Conservation (phyloP, 1,140 invertebrate genomes). For the Bombyx mandarina region DNA sequence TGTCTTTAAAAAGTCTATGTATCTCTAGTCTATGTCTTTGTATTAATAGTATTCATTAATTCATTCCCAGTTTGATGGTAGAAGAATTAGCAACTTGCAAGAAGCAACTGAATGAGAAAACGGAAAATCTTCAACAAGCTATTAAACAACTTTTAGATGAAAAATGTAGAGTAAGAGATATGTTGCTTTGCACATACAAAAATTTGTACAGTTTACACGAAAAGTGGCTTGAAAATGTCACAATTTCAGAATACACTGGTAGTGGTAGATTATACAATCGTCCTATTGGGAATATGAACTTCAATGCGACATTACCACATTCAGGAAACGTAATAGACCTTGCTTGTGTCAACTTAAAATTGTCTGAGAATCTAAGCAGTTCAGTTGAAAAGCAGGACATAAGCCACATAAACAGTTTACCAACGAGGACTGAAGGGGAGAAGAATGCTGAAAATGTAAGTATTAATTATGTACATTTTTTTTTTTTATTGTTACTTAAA, state of each 20-base stretch:
- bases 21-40: no score
- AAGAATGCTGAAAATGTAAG: conserved; percentile 56
- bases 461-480: conserved; percentile 3
- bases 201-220: conserved; percentile 71
- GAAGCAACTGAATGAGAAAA: conserved; percentile 81
- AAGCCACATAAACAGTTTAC: conserved; percentile 46
- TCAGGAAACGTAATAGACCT: conserved; percentile 64
- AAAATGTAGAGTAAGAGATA: conserved; percentile 78
- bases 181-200: conserved; percentile 79
- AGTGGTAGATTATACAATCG: conserved; percentile 43
- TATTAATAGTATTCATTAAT: neutral
- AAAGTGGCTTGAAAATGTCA: conserved; percentile 61
- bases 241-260: conserved; percentile 51
- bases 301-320: conserved; percentile 56
- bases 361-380: conserved; percentile 64
- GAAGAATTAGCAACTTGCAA: conserved; percentile 91
- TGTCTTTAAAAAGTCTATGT: no score
- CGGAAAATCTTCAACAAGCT: conserved; percentile 81
- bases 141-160: conserved; percentile 84
- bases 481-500: neutral
- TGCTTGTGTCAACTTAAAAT: conserved; percentile 58
- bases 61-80: conserved; percentile 81
- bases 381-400: conserved; percentile 56
- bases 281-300: conserved; percentile 61
- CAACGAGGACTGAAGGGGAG: conserved; percentile 54